phyloP scores from a whole-genome alignment of 2,888 invertebrate species.

The Electrophaes corylata region DNA sequence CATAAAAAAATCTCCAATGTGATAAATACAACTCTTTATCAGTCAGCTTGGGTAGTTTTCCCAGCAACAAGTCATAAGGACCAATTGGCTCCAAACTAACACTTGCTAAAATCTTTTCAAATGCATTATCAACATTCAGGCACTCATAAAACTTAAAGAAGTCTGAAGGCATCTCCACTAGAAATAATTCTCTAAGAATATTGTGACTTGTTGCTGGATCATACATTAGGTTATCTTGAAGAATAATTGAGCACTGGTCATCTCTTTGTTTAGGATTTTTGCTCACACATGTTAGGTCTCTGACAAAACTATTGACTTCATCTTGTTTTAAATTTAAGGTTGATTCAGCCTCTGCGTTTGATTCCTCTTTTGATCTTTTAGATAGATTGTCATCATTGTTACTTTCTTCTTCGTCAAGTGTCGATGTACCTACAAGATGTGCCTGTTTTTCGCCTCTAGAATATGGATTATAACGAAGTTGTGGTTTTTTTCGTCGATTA shows the following conservation, averaged over 20 bases:
- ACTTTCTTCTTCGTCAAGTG: not conserved
- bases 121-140: slow-evolving; percentile 82
- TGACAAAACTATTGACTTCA: not conserved
- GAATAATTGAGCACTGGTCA: slow-evolving; percentile 32
- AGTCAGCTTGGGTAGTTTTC: slow-evolving; percentile 83
- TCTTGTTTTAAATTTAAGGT: not conserved
- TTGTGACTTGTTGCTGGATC: slow-evolving; percentile 75
- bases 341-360: not conserved
- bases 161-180: slow-evolving; percentile 95
- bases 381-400: slow-evolving; percentile 3
- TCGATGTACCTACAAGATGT: not conserved
- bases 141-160: slow-evolving; percentile 94
- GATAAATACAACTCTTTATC: slow-evolving; percentile 87
- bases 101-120: slow-evolving; percentile 86
- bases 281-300: not conserved
- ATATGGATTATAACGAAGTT: slow-evolving; percentile 56
- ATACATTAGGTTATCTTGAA: slow-evolving; percentile 62
- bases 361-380: slow-evolving; percentile 1
- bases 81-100: slow-evolving; percentile 91
- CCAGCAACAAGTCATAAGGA: slow-evolving; percentile 92
- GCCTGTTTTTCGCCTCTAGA: slow-evolving; percentile 33
- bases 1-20: slow-evolving; percentile 96
- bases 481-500: slow-evolving; percentile 41
- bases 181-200: slow-evolving; percentile 89
- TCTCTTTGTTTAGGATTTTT: slow-evolving; percentile 4